These are phyloP conservation scores for Xestia rhomboidea DNA, from an alignment of 2,888 invertebrate species.

Conservation along the genomic window DNA sequence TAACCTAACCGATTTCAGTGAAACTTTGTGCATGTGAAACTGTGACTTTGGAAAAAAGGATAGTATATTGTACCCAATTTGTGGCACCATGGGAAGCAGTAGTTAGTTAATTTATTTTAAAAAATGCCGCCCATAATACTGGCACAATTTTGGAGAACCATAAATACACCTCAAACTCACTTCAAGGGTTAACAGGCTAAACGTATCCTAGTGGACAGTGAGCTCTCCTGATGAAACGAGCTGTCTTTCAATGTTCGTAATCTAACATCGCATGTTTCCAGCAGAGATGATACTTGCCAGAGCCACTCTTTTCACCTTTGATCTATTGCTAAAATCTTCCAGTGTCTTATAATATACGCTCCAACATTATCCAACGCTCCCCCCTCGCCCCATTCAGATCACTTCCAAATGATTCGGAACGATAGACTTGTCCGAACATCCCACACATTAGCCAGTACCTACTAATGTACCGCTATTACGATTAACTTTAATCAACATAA, in stretches of 20 bases:
- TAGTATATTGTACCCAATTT: neutral
- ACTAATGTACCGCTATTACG: slow-evolving; percentile 28
- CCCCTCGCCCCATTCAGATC: neutral
- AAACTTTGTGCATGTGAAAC: neutral
- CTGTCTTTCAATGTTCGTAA: neutral
- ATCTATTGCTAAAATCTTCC: neutral
- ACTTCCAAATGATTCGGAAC: slow-evolving; percentile 22
- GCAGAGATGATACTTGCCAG: neutral
- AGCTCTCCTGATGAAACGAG: neutral
- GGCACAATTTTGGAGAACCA: neutral
- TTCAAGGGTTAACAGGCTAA: neutral
- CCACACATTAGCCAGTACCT: slow-evolving; percentile 24
- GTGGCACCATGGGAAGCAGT: neutral
- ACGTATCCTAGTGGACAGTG: neutral
- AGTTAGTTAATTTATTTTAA: neutral
- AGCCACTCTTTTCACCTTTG: neutral
- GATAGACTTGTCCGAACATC: slow-evolving; percentile 11
- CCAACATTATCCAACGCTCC: neutral
- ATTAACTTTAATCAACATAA: slow-evolving; percentile 52
- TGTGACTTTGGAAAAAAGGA: neutral
- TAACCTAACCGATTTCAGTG: neutral
- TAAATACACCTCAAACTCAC: neutral
- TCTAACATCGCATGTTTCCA: neutral
- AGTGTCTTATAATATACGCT: neutral
- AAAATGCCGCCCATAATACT: neutral